Evolutionary conservation across 1,140 invertebrate species (phyloP), one percentile per base, ranked within the genome.

Genomic region (Drosophila bifasciata): DNA sequence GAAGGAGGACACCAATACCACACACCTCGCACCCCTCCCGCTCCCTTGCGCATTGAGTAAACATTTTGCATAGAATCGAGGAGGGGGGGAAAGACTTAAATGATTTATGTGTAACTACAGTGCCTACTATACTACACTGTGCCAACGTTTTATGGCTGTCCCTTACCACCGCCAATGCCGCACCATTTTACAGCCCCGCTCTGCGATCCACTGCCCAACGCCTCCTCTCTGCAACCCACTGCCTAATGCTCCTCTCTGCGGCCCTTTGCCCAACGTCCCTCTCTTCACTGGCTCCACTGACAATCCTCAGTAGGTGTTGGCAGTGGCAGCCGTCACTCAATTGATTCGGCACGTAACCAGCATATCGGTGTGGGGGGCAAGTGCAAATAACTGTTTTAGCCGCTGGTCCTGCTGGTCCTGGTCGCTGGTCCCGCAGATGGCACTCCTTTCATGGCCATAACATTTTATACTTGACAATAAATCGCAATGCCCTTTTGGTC

Each of bases 331-430:
- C 49, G 50, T 52, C 62, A 76, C 63, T 76, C 80, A 86, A 85
- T 85, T 85, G 80, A 85, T 85, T 85, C 77, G 77, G 77, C 80
- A 85, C 80, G 80, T 85, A 86, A 61, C 73, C 79, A 73, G 32
- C 32, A 36, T 11, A 13, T 36, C 11, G 19, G 19, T 19, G 19
- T 2, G 19, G 19, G 32, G 64, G 81, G 60, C 81, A 78, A 86
- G 83, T 85, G 81, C 81, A 85, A 85, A 85, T 85, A 85, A 85
- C 81, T 86, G 81, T 88, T 85, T 85, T 79, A 86, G 67, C 32
- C 32, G 11, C 32, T 36, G 32, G 32, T 86, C 46, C 41, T n/a
- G n/a, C n/a, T n/a, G n/a, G n/a, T n/a, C n/a, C n/a, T n/a, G n/a
- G n/a, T n/a, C 28, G 8, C 28, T 13, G 11, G 32, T 86, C 46